Conservation (phyloP, 1,140 invertebrate species). For the Drosophila mayri region DNA sequence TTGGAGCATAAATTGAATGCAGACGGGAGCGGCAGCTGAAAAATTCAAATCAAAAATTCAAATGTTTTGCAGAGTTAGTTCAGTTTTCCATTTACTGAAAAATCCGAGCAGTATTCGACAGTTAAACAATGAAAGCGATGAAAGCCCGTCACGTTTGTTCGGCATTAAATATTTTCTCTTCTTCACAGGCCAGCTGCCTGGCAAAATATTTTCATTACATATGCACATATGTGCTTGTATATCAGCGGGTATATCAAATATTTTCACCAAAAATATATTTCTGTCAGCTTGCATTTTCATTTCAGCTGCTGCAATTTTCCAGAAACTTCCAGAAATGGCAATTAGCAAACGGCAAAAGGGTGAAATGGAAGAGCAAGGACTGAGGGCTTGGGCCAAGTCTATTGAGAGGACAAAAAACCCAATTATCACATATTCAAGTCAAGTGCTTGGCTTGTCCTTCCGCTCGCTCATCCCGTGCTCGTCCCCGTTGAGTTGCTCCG, state of each 20-base stretch:
- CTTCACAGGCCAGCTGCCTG: slow-evolving; percentile 1
- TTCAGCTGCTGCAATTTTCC: slow-evolving; percentile 22
- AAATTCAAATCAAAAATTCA: slow-evolving; percentile 15
- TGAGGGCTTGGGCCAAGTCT: slow-evolving; percentile 31
- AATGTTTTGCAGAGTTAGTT: not conserved
- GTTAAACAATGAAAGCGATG: slow-evolving; percentile 11
- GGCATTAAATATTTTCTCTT: slow-evolving; percentile 26
- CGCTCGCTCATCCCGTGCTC: slow-evolving; percentile 10
- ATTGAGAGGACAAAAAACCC: slow-evolving; percentile 64
- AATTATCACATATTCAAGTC: slow-evolving; percentile 74
- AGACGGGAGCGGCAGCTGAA: slow-evolving; percentile 2
- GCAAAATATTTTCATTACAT: slow-evolving; percentile 31
- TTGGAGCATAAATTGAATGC: slow-evolving; percentile 23
- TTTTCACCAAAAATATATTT: slow-evolving; percentile 46
- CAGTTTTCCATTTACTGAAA: slow-evolving; percentile 4
- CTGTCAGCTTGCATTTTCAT: slow-evolving; percentile 10
- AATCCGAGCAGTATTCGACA: slow-evolving; percentile 2
- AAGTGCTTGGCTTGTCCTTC: slow-evolving; percentile 47
- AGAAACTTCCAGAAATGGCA: slow-evolving; percentile 56
- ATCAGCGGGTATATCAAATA: slow-evolving; percentile 18
- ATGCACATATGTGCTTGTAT: not conserved
- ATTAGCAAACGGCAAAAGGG: slow-evolving; percentile 49
- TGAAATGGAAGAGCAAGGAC: slow-evolving; percentile 10
- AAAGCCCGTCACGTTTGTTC: slow-evolving; percentile 1
- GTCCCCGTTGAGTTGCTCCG: slow-evolving; percentile 21